Conservation (phyloP, 1,140 invertebrate genomes). For the Ceratina japonica region DNA sequence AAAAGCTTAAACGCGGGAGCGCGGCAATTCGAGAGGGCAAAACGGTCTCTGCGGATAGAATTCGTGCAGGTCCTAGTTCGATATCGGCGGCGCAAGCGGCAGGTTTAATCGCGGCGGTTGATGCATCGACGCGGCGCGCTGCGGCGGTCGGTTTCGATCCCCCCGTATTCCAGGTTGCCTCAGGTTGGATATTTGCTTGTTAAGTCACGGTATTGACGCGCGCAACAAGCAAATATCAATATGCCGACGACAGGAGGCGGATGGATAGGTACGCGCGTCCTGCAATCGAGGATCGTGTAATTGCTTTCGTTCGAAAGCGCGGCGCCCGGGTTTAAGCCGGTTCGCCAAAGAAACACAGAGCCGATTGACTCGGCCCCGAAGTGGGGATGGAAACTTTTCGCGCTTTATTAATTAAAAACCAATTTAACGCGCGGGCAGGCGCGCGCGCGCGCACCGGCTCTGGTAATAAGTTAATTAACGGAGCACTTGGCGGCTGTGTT, state of each 20-base stretch:
- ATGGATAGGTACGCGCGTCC: slow-evolving; percentile 44
- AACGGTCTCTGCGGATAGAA: slow-evolving; percentile 10
- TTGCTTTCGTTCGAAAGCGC: slow-evolving; percentile 49
- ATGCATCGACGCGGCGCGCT: slow-evolving; percentile 34
- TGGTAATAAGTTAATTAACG: slow-evolving; percentile 22
- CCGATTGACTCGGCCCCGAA: neutral
- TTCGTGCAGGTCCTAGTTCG: neutral
- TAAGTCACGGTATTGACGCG: slow-evolving; percentile 66
- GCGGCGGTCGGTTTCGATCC: slow-evolving; percentile 20
- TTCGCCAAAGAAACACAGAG: neutral
- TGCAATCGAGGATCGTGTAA: slow-evolving; percentile 53
- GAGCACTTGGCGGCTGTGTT: neutral
- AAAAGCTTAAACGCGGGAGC: too few species aligned
- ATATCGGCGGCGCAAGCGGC: slow-evolving; percentile 40
- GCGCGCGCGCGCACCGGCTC: too few species aligned
- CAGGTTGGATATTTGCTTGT: slow-evolving; percentile 65
- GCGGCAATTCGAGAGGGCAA: neutral
- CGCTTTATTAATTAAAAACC: slow-evolving; percentile 5
- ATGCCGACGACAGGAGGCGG: slow-evolving; percentile 38
- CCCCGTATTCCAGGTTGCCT: slow-evolving; percentile 58
- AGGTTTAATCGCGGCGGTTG: slow-evolving; percentile 38
- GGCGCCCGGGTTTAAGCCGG: neutral
- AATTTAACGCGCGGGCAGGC: neutral
- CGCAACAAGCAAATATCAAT: slow-evolving; percentile 66
- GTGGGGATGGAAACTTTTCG: neutral